A percentile compares a stretch with the other conserved stretches of the same genome.
These are phyloP conservation scores for Laterallus jamaicensis DNA, from an alignment of 2,113 vertebrate genomes.

Conservation along the genomic window DNA sequence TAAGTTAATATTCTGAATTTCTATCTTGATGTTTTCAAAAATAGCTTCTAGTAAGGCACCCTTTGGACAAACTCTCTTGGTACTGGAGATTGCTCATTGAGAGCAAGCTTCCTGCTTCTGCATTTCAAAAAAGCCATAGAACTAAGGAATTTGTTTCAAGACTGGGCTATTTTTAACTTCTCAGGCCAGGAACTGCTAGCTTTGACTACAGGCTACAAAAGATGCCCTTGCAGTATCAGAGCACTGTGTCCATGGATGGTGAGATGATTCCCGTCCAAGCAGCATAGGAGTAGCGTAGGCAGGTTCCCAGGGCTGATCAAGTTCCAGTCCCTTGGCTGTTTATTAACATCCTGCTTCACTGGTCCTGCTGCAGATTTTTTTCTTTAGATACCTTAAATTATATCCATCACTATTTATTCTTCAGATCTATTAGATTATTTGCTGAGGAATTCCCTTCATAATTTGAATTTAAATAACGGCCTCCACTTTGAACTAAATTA, in stretches of 20 bases:
- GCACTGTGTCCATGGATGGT: fast-evolving
- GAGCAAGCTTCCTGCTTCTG: background rate
- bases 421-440: constrained; percentile 1
- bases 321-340: background rate
- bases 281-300: background rate
- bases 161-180: background rate
- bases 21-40: background rate
- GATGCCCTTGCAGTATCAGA: background rate
- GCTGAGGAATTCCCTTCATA: too few species aligned
- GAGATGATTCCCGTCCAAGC: fast-evolving
- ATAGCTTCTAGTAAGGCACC: background rate
- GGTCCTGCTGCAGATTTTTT: background rate
- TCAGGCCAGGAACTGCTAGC: background rate
- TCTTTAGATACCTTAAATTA: background rate
- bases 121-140: background rate
- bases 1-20: background rate
- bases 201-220: background rate
- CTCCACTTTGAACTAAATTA: background rate
- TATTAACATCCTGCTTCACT: background rate
- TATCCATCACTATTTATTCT: constrained; percentile 7
- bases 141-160: background rate
- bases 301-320: background rate
- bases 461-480: background rate
- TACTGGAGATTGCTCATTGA: background rate
- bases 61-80: background rate